Conservation (phyloP, 2,888 invertebrate species). For the Archips xylosteana region DNA sequence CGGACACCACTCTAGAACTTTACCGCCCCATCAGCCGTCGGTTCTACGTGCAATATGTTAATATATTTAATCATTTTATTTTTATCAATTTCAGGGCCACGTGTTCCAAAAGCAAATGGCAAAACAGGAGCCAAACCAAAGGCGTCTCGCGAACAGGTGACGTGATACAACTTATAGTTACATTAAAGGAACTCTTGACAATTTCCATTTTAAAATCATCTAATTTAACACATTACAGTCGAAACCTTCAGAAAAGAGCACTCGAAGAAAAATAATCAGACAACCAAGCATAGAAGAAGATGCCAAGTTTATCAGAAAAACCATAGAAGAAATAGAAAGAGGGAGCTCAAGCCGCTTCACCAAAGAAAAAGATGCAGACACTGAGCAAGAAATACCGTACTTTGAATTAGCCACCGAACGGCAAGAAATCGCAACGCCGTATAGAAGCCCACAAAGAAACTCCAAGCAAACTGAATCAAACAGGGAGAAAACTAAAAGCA, state of each 20-base stretch:
- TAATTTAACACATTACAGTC: conserved; percentile 50
- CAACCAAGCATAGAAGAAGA: conserved; percentile 81
- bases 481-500: conserved; percentile 53
- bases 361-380: conserved; percentile 53
- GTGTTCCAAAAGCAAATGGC: conserved; percentile 59
- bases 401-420: conserved; percentile 48
- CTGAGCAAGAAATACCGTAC: conserved; percentile 39
- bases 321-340: conserved; percentile 81
- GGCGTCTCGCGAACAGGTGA: conserved; percentile 72
- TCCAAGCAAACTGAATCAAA: conserved; percentile 53
- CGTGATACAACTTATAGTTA: conserved; percentile 45
- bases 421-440: conserved; percentile 57
- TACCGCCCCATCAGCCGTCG: too few species aligned
- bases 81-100: conserved; percentile 62
- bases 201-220: conserved; percentile 27
- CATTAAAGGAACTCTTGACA: conserved; percentile 44
- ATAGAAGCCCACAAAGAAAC: conserved; percentile 55
- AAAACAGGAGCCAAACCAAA: conserved; percentile 61
- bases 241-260: conserved; percentile 61
- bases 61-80: too few species aligned
- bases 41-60: too few species aligned
- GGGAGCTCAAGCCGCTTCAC: conserved; percentile 70
- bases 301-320: conserved; percentile 77
- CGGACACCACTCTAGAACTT: too few species aligned
- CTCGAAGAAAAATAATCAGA: conserved; percentile 63